These are phyloP conservation scores for Calliopum simillimum DNA, from an alignment of 2,888 invertebrate genomes.

Conservation along the genomic window DNA sequence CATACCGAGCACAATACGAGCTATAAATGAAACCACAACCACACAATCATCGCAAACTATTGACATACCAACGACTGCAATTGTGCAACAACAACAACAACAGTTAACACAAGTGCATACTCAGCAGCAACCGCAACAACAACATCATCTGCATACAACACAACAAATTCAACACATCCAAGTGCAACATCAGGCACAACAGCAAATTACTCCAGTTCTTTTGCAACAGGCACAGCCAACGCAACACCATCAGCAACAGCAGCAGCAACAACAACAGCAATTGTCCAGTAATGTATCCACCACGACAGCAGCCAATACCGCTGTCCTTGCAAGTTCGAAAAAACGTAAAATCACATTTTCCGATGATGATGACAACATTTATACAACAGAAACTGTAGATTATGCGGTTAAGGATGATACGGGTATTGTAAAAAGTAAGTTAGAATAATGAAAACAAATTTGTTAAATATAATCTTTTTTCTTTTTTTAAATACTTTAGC, in stretches of 20 bases:
- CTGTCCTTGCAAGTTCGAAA: conserved; percentile 48
- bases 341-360: conserved; percentile 66
- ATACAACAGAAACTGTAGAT: conserved; percentile 65
- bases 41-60: conserved; percentile 60
- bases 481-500: conserved; percentile 51
- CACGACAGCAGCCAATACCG: conserved; percentile 48
- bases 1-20: conserved; percentile 65
- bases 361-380: conserved; percentile 65
- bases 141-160: conserved; percentile 61
- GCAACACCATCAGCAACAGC: conserved; percentile 45
- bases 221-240: conserved; percentile 39
- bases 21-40: conserved; percentile 57
- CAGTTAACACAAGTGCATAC: conserved; percentile 46
- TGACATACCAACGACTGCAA: conserved; percentile 61
- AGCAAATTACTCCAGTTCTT: conserved; percentile 39
- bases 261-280: conserved; percentile 51
- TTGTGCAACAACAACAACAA: conserved; percentile 55
- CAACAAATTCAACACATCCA: conserved; percentile 62
- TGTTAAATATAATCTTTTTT: neutral
- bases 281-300: conserved; percentile 54
- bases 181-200: conserved; percentile 55
- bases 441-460: neutral
- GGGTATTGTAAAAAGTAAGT: conserved; percentile 63
- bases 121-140: conserved; percentile 46
- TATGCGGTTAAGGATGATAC: conserved; percentile 62